Evolutionary conservation across 2,797 vertebrate genomes (phyloP).

Genomic region (Danio jaintianensis): DNA sequence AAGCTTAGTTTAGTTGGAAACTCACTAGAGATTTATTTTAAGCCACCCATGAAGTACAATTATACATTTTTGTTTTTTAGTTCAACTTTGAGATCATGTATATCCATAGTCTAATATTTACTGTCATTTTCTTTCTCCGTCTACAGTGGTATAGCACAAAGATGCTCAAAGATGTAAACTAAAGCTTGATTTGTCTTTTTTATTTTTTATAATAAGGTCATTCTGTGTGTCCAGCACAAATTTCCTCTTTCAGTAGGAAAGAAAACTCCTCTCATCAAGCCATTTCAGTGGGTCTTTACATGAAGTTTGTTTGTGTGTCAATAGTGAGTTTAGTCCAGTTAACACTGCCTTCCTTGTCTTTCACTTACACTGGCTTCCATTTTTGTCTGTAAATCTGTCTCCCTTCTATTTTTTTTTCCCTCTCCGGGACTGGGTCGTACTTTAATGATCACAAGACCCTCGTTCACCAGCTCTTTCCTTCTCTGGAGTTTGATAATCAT

Average conservation of each 20-base stretch:
- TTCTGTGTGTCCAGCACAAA: not conserved
- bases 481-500: slow-evolving; percentile 32
- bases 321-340: slow-evolving; percentile 8
- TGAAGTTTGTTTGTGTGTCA: slow-evolving; percentile 19
- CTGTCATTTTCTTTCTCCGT: not conserved
- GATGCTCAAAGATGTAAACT: not conserved
- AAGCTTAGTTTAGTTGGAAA: too few species aligned
- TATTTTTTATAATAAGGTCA: not conserved
- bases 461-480: not conserved
- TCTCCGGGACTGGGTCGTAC: not conserved
- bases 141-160: not conserved
- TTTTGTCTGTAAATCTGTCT: slow-evolving; percentile 19
- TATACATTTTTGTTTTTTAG: not conserved
- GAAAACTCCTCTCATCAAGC: not conserved
- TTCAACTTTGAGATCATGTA: not conserved
- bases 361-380: slow-evolving; percentile 13
- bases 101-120: too few species aligned
- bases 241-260: not conserved
- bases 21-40: not conserved
- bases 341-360: slow-evolving; percentile 45
- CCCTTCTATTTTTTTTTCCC: not conserved
- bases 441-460: slow-evolving; percentile 22
- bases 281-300: not conserved
- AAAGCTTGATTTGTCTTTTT: not conserved
- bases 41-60: not conserved